phyloP scores from a whole-genome alignment of 2,888 invertebrate genomes.

The Dryocosmus kuriphilus region DNA sequence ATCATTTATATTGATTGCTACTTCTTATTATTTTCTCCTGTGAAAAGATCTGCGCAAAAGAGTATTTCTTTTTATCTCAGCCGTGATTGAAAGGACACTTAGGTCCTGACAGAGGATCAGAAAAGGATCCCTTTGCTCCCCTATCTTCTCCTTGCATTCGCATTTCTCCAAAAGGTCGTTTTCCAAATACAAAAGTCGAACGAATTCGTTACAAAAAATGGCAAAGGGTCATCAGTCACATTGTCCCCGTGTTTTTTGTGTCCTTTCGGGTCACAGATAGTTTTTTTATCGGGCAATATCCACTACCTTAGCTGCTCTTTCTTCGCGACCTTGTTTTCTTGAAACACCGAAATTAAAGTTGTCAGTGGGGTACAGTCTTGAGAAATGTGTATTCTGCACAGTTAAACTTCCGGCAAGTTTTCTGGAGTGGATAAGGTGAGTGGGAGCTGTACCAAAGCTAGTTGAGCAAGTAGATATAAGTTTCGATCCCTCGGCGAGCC shows the following conservation, averaged over 20 bases:
- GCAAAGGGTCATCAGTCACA: constrained; percentile 1
- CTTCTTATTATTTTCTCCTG: neutral
- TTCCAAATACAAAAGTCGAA: constrained; percentile 17
- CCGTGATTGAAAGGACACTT: constrained; percentile 33
- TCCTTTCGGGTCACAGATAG: constrained; percentile 3
- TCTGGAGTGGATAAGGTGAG: constrained; percentile 72
- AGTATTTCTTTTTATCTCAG: constrained; percentile 9
- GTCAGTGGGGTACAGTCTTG: constrained; percentile 63
- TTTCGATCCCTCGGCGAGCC: constrained; percentile 75
- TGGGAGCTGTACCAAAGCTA: constrained; percentile 70
- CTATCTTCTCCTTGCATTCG: constrained; percentile 32
- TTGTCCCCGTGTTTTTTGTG: neutral
- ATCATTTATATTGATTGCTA: neutral
- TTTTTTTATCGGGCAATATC: neutral
- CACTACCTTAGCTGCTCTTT: neutral
- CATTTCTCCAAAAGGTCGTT: constrained; percentile 15
- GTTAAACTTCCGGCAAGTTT: constrained; percentile 69
- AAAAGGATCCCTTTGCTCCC: constrained; percentile 11
- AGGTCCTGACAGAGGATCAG: constrained; percentile 23
- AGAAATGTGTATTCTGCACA: constrained; percentile 71
- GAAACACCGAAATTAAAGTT: constrained; percentile 49
- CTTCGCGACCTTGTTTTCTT: constrained; percentile 34
- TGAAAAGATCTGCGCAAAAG: neutral
- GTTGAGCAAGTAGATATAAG: constrained; percentile 76
- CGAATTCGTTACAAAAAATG: constrained; percentile 13